phyloP scores from a whole-genome alignment of 2,888 invertebrate genomes.

The Portevinia maculata region DNA sequence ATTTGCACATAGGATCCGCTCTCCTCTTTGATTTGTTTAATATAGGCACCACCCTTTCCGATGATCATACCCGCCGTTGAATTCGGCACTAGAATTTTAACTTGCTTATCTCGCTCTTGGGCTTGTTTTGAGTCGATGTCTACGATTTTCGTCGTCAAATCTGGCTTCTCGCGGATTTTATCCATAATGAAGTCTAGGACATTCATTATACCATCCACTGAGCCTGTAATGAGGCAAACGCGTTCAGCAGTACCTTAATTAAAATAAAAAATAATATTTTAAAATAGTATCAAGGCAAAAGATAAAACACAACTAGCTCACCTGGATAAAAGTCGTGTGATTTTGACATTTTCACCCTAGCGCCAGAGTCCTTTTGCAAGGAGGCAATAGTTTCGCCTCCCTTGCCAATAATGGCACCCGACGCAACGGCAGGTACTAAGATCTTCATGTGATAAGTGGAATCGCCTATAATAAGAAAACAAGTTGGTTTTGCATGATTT shows the following conservation, averaged over 20 bases:
- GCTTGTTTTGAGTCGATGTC: slow-evolving; percentile 93
- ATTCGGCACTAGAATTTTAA: slow-evolving; percentile 97
- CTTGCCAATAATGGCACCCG: slow-evolving; percentile 99
- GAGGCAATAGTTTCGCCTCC: slow-evolving; percentile 99
- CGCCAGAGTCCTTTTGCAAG: slow-evolving; percentile 98
- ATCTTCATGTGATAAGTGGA: slow-evolving; percentile 97
- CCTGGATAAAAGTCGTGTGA: slow-evolving; percentile 99
- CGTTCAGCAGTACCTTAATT: slow-evolving; percentile 93
- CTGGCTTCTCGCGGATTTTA: slow-evolving; percentile 97
- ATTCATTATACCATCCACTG: slow-evolving; percentile 94
- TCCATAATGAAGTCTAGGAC: slow-evolving; percentile 97
- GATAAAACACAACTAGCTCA: slow-evolving; percentile 82
- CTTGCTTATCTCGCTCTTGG: slow-evolving; percentile 95
- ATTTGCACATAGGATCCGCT: slow-evolving; percentile 98
- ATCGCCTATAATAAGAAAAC: slow-evolving; percentile 87
- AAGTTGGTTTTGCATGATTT: slow-evolving; percentile 26
- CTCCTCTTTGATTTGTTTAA: slow-evolving; percentile 97
- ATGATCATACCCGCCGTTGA: slow-evolving; percentile 99
- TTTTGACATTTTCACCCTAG: slow-evolving; percentile 99
- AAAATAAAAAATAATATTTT: slow-evolving; percentile 4
- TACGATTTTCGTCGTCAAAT: slow-evolving; percentile 91
- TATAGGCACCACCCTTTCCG: slow-evolving; percentile 97
- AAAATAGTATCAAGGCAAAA: background rate
- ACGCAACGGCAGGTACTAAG: slow-evolving; percentile 97
- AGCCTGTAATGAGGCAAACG: slow-evolving; percentile 96